Conservation (phyloP, 2,113 vertebrate genomes). For the Chauna torquata region DNA sequence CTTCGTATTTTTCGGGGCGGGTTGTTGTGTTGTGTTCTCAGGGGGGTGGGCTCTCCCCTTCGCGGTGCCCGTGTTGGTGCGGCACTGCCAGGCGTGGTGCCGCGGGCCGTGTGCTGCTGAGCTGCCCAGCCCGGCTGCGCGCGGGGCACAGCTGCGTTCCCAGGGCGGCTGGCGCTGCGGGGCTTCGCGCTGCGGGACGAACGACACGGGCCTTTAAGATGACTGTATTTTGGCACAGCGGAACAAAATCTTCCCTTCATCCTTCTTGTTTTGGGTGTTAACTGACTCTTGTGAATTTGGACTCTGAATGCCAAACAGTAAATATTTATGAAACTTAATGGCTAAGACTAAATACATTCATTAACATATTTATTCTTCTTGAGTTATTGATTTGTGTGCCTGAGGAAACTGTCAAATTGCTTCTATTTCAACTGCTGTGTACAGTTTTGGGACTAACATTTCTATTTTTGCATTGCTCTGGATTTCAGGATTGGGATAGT, state of each 20-base stretch:
- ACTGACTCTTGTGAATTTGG: neutral
- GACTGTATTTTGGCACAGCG: rapidly evolving
- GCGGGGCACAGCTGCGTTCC: no score
- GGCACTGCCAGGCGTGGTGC: no score
- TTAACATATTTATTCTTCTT: conserved; percentile 33
- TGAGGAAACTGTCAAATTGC: conserved; percentile 18
- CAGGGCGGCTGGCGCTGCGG: neutral
- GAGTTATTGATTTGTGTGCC: neutral
- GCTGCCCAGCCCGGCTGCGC: no score
- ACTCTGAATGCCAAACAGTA: neutral
- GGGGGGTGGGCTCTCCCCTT: neutral
- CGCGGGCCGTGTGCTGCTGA: no score
- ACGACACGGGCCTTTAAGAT: no score
- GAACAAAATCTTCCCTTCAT: neutral
- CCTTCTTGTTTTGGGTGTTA: neutral
- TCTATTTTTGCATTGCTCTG: neutral
- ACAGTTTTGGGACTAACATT: neutral
- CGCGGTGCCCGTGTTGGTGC: neutral
- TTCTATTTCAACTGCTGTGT: neutral
- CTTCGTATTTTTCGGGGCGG: neutral
- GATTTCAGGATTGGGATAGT: neutral
- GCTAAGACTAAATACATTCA: conserved; percentile 21
- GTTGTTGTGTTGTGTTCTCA: neutral
- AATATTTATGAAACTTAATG: conserved; percentile 33
- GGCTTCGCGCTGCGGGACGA: rapidly evolving